phyloP scores from a whole-genome alignment of 2,797 vertebrate genomes.

The Kryptolebias ocellatus region DNA sequence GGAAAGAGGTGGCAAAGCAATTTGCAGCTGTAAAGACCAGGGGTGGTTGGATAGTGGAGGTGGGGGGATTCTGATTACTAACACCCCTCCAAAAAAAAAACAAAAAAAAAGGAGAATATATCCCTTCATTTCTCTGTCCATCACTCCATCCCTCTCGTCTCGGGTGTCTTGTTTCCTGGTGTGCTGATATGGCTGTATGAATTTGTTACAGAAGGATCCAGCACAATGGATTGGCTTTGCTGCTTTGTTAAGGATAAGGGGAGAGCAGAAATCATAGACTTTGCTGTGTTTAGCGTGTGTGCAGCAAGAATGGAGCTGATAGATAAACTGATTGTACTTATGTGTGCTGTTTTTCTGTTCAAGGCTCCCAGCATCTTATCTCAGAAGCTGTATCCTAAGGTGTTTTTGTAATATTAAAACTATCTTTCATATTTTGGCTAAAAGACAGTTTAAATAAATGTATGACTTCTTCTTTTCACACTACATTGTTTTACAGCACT shows the following conservation, averaged over 20 bases:
- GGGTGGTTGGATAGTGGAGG: slow-evolving; percentile 16
- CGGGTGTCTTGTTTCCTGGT: slow-evolving; percentile 67
- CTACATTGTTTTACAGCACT: slow-evolving; percentile 8
- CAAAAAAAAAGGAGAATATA: slow-evolving; percentile 58
- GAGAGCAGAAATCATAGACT: slow-evolving; percentile 68
- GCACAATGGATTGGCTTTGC: slow-evolving; percentile 77
- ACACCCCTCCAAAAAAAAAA: slow-evolving; percentile 65
- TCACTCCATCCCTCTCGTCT: slow-evolving; percentile 65
- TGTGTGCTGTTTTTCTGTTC: slow-evolving; percentile 51
- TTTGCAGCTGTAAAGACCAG: slow-evolving; percentile 80
- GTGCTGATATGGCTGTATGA: slow-evolving; percentile 78
- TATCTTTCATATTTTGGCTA: slow-evolving; percentile 70
- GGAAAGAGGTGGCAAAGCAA: slow-evolving; percentile 83
- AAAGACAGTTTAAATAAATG: slow-evolving; percentile 73
- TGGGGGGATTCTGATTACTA: slow-evolving; percentile 62
- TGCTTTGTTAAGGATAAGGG: slow-evolving; percentile 77
- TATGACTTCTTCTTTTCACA: slow-evolving; percentile 49
- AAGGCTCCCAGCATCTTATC: slow-evolving; percentile 65
- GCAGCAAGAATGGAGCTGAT: slow-evolving; percentile 59
- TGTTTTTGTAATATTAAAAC: slow-evolving; percentile 76
- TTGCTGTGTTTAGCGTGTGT: slow-evolving; percentile 62
- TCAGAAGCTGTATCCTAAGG: slow-evolving; percentile 58
- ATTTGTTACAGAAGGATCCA: slow-evolving; percentile 74
- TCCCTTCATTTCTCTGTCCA: slow-evolving; percentile 57
- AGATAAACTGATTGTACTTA: slow-evolving; percentile 67